Percentiles rank a stretch among this genome's conserved stretches.
phyloP scores from a whole-genome alignment of 2,797 vertebrate species.

The Onychomys arenicola region DNA sequence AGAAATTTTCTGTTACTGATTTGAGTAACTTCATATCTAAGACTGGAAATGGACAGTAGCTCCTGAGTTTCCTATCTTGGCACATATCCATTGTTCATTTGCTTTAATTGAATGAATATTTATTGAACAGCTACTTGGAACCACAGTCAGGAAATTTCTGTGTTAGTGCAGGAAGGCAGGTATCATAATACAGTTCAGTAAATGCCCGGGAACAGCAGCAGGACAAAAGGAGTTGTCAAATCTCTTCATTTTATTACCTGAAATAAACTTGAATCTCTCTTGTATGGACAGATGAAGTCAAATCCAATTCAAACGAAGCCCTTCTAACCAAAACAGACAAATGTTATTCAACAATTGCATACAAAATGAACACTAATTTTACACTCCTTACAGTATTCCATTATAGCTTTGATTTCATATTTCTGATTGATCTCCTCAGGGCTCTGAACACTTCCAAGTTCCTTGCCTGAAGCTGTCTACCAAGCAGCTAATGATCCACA shows the following conservation, averaged over 20 bases:
- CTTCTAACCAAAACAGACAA: constrained; percentile 46
- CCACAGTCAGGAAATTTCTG: constrained; percentile 4
- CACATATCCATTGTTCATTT: constrained; percentile 4
- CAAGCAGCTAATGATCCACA: constrained; percentile 51
- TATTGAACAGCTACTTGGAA: background rate
- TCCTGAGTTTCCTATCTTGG: background rate
- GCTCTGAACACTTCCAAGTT: constrained; percentile 39
- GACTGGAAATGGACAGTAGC: background rate
- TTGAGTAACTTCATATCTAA: background rate
- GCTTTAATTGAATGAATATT: constrained; percentile 16
- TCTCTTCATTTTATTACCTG: constrained; percentile 67
- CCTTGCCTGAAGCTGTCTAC: constrained; percentile 51
- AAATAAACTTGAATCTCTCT: constrained; percentile 54
- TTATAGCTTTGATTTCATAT: constrained; percentile 64
- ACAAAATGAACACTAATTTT: constrained; percentile 53
- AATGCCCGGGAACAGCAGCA: background rate
- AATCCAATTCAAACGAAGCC: constrained; percentile 47
- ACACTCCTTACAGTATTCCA: background rate
- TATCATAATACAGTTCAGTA: background rate
- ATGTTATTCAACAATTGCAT: constrained; percentile 48
- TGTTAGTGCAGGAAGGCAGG: background rate
- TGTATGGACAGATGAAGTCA: constrained; percentile 44
- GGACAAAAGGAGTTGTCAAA: background rate
- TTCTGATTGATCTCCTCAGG: constrained; percentile 65
- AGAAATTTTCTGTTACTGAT: constrained; percentile 14